phyloP scores from a whole-genome alignment of 2,888 invertebrate genomes.

The Aethes cnicana region DNA sequence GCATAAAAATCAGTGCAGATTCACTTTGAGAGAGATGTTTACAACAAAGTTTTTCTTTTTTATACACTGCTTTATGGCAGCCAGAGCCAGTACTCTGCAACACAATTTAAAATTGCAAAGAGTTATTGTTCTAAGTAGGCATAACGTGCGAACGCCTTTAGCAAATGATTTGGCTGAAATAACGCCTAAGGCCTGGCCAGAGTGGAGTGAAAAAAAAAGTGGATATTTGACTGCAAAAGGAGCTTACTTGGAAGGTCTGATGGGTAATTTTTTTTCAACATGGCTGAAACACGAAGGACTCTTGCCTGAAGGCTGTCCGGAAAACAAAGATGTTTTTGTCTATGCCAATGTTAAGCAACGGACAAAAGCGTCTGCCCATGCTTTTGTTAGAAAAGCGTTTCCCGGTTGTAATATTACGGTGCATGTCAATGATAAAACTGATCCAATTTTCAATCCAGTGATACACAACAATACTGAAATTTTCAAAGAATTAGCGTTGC shows the following conservation, averaged over 20 bases:
- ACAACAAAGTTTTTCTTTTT: conserved; percentile 4
- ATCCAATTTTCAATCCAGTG: conserved; percentile 61
- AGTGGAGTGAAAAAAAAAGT: conserved; percentile 55
- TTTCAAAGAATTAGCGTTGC: conserved; percentile 49
- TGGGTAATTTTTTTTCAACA: conserved; percentile 54
- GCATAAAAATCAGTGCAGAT: too few relatives aligned
- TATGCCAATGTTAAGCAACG: conserved; percentile 66
- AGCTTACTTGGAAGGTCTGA: conserved; percentile 56
- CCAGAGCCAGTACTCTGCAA: neutral
- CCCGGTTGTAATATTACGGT: conserved; percentile 60
- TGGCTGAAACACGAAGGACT: conserved; percentile 54
- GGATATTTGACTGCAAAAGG: conserved; percentile 64
- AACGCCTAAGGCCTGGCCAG: conserved; percentile 59
- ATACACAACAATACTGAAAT: conserved; percentile 56
- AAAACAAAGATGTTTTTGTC: conserved; percentile 54
- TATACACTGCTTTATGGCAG: conserved; percentile 6
- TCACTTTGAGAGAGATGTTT: too few relatives aligned
- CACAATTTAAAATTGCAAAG: conserved; percentile 42
- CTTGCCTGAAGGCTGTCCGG: conserved; percentile 48
- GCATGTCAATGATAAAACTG: conserved; percentile 48
- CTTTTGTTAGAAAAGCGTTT: conserved; percentile 60
- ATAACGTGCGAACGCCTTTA: conserved; percentile 63
- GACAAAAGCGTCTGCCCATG: conserved; percentile 59
- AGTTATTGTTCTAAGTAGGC: conserved; percentile 62
- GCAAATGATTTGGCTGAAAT: conserved; percentile 50